Base-by-base conservation (phyloP, 2,888 invertebrate genomes). In the Cyclophora albipunctata region DNA sequence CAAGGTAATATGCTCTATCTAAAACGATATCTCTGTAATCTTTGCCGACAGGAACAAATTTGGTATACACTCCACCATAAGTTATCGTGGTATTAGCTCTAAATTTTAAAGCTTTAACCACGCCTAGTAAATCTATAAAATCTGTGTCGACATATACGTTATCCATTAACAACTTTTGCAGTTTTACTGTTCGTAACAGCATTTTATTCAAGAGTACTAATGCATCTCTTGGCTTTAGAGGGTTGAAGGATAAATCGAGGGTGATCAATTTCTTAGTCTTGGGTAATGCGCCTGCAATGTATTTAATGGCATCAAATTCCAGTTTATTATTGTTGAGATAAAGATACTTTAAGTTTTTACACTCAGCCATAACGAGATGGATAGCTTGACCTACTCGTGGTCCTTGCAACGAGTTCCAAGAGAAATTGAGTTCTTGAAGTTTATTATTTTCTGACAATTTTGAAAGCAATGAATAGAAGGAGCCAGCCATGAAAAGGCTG, bases 231-330 rank as follows among this genome's bases (percentile, higher is more conserved):
- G 72, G 64, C 2, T 67, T 62, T 59, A 84, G 47, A 1, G 82
- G 82, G 50, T 84, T 84, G 43, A 58, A 71, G 5, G 84, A 82
- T 47, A 84, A 57, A 67, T 81, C 63, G 2, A 84, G 61, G 1
- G 67, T 72, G 0, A 58, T 49, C 33, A 84, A 47, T 42, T 72
- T 76, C 46, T 72, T 71, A 1, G 82, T 67, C 45, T 60, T 69
- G 0, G 33, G 41, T 40, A 84, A 50, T 49, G 45, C 53, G 34
- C 20, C 46, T n/a, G 60, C 48, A 2, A 82, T 57, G 37, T 49
- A 64, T 0, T 33, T 46, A 35, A 81, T 63, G 41, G 68, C 73
- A 41, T 71, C 73, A 3, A 64, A 70, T 34, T 55, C 53, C 3
- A 85, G 58, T 50, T 58, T 69, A 49, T 85, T 85, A 52, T 83